Evolutionary conservation across 2,888 invertebrate genomes (phyloP), one percentile per base, ranked within the genome.

Genomic region (Leucophenga montana): DNA sequence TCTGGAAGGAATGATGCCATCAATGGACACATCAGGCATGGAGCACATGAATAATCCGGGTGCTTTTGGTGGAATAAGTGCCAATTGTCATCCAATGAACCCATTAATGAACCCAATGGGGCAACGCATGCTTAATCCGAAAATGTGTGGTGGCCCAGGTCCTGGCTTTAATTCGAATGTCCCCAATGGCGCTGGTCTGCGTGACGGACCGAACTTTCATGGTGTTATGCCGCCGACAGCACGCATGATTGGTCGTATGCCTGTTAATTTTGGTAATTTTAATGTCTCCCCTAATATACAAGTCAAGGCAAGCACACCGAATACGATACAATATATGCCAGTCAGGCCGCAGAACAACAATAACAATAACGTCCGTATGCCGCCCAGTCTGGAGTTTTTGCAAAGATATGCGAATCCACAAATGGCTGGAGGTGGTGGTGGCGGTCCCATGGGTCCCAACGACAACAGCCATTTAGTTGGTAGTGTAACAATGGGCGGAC

Each of bases 271-370:
- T 50, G 67, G 92, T 87, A 92, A 92, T 9, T 92, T 91, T 82
- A 92, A 91, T 85, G 91, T 84, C 50, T 80, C 83, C 1, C 83
- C 87, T 0, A 97, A 96, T 88, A 94, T 96, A 54, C 96, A 96
- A 89, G 97, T 98, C 31, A 98, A 98, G 89, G 95, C 98, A 11
- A 97, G 95, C 88, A 97, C 98, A 13, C 98, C 98, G 0, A 98
- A 98, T 89, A 98, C 98, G 48, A 98, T 98, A 87, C 98, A 98
- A 90, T 98, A 98, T 91, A 92, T 98, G 88, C 98, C 98, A 22
- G 96, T 97, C 66, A 92, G 97, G 89, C 95, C 97, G n/a, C 96
- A 96, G 86, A 93, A 93, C 83, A 78, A 71, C 27, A 79, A 59
- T 44, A 72, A 70, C 64, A 82, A 91, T 39, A 92, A 92, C 67